These are phyloP conservation scores for Stenolophus ochropezus DNA, from an alignment of 2,888 invertebrate genomes.

Conservation along the genomic window DNA sequence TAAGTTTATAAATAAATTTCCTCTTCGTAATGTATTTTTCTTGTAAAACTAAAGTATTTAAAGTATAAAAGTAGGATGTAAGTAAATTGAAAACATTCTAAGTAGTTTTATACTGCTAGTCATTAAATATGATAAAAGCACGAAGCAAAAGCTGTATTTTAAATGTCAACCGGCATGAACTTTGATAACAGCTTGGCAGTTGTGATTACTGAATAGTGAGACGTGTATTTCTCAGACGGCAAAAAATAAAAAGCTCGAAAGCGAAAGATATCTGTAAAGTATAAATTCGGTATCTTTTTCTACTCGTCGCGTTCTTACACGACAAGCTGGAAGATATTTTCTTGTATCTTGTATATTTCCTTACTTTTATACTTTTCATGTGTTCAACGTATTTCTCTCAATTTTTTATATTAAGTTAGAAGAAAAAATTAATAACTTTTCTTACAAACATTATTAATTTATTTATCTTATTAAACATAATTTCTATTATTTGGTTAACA, in stretches of 20 bases:
- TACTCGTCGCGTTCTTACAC: constrained; percentile 39
- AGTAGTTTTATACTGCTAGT: constrained; percentile 24
- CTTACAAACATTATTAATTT: no score
- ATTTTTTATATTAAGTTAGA: no score
- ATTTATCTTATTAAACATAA: no score
- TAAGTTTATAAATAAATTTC: no score
- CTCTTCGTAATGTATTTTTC: no score
- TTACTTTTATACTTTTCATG: constrained; percentile 6
- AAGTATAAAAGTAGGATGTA: background rate
- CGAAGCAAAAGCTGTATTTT: constrained; percentile 26
- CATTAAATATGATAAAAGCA: constrained; percentile 45
- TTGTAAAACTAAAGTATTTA: no score
- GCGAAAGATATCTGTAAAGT: constrained; percentile 44
- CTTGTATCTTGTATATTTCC: constrained; percentile 37
- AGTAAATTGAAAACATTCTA: constrained; percentile 12
- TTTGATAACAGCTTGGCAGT: constrained; percentile 43
- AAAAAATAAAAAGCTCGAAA: constrained; percentile 28
- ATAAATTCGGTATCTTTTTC: constrained; percentile 27
- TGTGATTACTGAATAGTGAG: constrained; percentile 42
- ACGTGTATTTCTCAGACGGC: constrained; percentile 43
- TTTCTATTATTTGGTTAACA: no score
- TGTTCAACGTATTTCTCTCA: background rate
- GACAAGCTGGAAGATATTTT: constrained; percentile 20
- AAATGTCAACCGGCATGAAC: constrained; percentile 41
- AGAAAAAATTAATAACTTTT: no score